Percentiles rank a stretch among this genome's conserved stretches.
Evolutionary conservation across 2,888 invertebrate species (phyloP).

Genomic region (Sesia apiformis): DNA sequence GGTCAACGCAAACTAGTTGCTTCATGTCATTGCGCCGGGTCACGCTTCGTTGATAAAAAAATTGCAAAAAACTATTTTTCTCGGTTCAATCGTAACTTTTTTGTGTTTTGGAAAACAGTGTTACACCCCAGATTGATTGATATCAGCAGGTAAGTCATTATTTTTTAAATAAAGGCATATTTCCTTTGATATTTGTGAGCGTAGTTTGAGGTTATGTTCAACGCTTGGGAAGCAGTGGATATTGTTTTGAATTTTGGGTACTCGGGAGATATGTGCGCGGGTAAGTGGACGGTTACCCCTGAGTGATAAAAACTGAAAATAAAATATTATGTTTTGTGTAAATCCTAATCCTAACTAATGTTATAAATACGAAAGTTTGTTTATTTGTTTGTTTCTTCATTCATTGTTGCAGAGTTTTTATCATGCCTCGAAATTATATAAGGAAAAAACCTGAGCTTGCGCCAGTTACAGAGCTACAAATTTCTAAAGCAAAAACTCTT

Average conservation of each 20-base stretch:
- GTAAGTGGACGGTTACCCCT: not conserved
- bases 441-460: not conserved
- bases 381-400: no score
- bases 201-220: not conserved
- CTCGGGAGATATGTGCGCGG: slow-evolving; percentile 1
- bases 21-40: not conserved
- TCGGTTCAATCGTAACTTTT: not conserved
- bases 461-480: not conserved
- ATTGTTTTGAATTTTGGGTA: not conserved
- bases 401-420: not conserved
- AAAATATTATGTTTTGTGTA: no score
- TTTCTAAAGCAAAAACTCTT: not conserved
- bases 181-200: not conserved
- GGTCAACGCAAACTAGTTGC: not conserved
- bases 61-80: not conserved
- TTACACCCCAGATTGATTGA: not conserved
- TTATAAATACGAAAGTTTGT: no score
- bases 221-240: not conserved
- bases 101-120: not conserved
- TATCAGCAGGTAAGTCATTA: not conserved
- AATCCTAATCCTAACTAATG: no score
- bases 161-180: not conserved
- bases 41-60: not conserved
- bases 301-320: not conserved
- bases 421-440: not conserved